Evolutionary conservation across 2,113 vertebrate genomes (phyloP), one percentile per base, ranked within the genome.

Genomic region (Tupaia tana): DNA sequence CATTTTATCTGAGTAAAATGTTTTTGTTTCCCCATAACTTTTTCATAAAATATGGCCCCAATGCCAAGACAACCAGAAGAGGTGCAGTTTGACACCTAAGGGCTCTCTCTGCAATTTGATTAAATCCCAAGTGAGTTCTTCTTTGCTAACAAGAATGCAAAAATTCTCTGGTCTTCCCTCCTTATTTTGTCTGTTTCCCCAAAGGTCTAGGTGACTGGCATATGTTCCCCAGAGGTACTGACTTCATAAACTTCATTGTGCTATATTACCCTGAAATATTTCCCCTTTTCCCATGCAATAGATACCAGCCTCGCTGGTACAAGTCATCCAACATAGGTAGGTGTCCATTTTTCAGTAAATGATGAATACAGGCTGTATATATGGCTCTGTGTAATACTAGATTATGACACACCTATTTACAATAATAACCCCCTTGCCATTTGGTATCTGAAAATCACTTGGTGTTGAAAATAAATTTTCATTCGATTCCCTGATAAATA

Each of bases 391-490:
- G 54, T 80, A 75, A 79, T 52, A 79, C 43, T 29, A 82, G 34
- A 83, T 66, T 70, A 67, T 81, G 52, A 69, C 22, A 85, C 85
- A 78, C 13, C 13, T 70, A 59, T 67, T 95, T 79, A 89, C 9
- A 86, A 70, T 89, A 75, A 88, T 61, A 90, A 75, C 80, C 54
- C 61, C 43, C 24, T 70, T 95, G 43, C 56, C 64, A 86, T 74
- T 89, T 89, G 27, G 31, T 64, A 78, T 80, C 31, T 69, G 81
- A 90, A 93, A 95, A 66, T 93, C 88, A 78, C 67, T 25, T 78
- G 24, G 31, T 79, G 27, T 85, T 63, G 43, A 80, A 73, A 93
- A 92, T 88, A 88, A 77, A 90, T 79, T 93, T 90, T 66, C 43
- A 79, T 86, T 90, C 75, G 85, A 59, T 54, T 15, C 18, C 43